Base-by-base conservation (phyloP, 2,113 vertebrate species). In the Psephotus haematonotus region DNA sequence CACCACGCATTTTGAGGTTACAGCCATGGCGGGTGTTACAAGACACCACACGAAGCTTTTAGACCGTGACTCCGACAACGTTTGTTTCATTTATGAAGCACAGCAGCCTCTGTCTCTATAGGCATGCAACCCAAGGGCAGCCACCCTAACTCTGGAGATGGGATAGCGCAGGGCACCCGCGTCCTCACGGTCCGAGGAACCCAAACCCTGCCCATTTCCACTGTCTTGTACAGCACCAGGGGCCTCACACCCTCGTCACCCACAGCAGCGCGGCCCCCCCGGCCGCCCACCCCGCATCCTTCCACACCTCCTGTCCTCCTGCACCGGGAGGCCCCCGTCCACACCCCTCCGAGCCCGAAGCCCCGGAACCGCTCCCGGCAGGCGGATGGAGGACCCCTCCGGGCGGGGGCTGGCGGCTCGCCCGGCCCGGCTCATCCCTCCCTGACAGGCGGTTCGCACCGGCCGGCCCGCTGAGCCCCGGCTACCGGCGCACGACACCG, bases 151-250 rank as follows among this genome's bases (percentile, higher is more conserved):
- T 11, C 43, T 1, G 25, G 63, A 3, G 41, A 28, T 0, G 44
- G 59, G n/a, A 8, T 5, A 7, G 37, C 10, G 46, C 12, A 6
- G 1, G 15, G 43, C 43, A 17, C 29, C 57, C 33, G 33, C 22
- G 22, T 23, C n/a, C 60, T 33, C 3, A 0, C 0, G 16, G 29
- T 3, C 29, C 13, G 19, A 53, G 78, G 14, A 27, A 15, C 0
- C 46, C 71, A 4, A 39, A 19, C 37, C 33, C 37, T 29, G 28
- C 18, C 39, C 23, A 0, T 29, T 41, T 5, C 19, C 52, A 49
- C n/a, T 0, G 37, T 0, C 28, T 22, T 0, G n/a, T 16, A 29
- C 17, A 6, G 8, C 63, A 17, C 28, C 3, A 24, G 9, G 16
- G 47, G 17, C 14, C 11, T 16, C 57, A 2, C 25, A 13, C 33